Conservation (phyloP, 1,140 invertebrate genomes). For the Drosophila kohkoa region DNA sequence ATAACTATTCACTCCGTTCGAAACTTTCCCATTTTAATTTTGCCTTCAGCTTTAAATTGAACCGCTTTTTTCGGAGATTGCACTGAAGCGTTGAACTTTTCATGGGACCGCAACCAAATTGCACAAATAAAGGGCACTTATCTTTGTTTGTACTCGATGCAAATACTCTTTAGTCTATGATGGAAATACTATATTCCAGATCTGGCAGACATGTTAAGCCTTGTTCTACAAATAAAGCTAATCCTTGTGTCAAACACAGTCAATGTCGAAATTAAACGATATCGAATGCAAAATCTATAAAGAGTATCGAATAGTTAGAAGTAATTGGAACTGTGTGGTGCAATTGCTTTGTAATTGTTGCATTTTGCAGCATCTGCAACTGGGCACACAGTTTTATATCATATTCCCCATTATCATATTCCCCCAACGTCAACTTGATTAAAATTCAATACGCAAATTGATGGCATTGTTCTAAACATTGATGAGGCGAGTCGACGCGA, state of each 20-base stretch:
- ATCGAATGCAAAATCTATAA: not conserved
- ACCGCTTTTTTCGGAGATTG: constrained; percentile 14
- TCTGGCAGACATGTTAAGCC: not conserved
- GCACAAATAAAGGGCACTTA: constrained; percentile 21
- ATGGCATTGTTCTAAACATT: constrained; percentile 60
- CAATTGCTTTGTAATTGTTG: constrained; percentile 34
- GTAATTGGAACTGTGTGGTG: not conserved
- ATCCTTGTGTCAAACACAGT: too few species aligned
- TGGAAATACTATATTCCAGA: not conserved
- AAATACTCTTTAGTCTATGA: constrained; percentile 17
- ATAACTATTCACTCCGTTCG: not conserved
- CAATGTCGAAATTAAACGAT: too few species aligned
- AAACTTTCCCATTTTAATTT: constrained; percentile 22
- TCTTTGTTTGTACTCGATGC: not conserved
- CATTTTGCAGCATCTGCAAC: constrained; percentile 41
- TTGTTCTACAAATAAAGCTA: not conserved
- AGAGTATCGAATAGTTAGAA: constrained; percentile 3
- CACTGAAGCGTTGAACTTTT: constrained; percentile 30
- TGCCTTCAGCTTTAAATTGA: constrained; percentile 19
- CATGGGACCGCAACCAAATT: constrained; percentile 25
- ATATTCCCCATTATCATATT: constrained; percentile 74
- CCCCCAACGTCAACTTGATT: constrained; percentile 71
- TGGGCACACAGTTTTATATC: constrained; percentile 63
- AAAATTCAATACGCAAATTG: constrained; percentile 69
- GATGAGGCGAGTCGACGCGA: constrained; percentile 41